A percentile compares a stretch with the other conserved stretches of the same genome.
Conservation (phyloP, 2,888 invertebrate genomes). For the Masnerella sp. region DNA sequence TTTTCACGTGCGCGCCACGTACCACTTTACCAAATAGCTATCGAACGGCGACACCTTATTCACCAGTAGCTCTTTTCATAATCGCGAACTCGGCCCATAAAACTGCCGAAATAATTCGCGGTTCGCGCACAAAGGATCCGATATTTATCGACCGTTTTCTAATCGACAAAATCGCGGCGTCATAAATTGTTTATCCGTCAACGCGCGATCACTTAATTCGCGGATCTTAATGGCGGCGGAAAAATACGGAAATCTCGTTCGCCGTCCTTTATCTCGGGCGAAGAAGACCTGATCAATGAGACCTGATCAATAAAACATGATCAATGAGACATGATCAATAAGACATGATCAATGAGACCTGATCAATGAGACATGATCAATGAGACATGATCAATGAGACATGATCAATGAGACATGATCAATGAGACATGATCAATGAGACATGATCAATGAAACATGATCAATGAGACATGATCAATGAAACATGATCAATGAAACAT, state of each 20-base stretch:
- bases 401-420: too few relatives aligned
- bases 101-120: slow-evolving; percentile 34
- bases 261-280: slow-evolving; percentile 31
- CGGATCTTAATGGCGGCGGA: slow-evolving; percentile 40
- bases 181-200: slow-evolving; percentile 46
- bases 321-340: too few relatives aligned
- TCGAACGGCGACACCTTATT: slow-evolving; percentile 41
- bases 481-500: too few relatives aligned
- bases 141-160: slow-evolving; percentile 11
- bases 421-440: too few relatives aligned
- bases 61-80: slow-evolving; percentile 21
- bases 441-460: too few relatives aligned
- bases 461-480: too few relatives aligned
- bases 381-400: too few relatives aligned
- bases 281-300: too few relatives aligned
- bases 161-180: slow-evolving; percentile 23
- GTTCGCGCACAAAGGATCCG: neutral
- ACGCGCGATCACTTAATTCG: slow-evolving; percentile 35
- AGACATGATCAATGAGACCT: too few relatives aligned
- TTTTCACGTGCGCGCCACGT: slow-evolving; percentile 38
- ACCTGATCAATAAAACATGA: too few relatives aligned
- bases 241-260: slow-evolving; percentile 53
- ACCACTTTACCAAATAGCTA: slow-evolving; percentile 46
- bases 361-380: too few relatives aligned
- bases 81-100: slow-evolving; percentile 32